A percentile compares a stretch with the other conserved stretches of the same genome.
Evolutionary conservation across 2,888 invertebrate genomes (phyloP).

Genomic region (Stenotaenia linearis): DNA sequence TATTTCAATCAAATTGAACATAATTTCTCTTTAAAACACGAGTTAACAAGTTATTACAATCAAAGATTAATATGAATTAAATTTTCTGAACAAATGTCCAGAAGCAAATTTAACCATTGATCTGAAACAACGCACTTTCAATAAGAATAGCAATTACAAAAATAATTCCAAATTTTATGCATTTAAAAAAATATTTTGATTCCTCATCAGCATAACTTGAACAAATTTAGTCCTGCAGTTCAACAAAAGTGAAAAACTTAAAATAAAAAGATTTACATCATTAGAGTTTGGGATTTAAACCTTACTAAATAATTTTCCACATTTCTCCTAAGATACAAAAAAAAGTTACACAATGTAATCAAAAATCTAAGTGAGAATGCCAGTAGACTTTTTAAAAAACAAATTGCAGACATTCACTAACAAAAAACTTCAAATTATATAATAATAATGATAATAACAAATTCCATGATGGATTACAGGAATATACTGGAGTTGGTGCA

Average conservation of each 20-base stretch:
- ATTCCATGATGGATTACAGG: neutral
- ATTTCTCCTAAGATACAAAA: neutral
- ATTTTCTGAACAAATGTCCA: neutral
- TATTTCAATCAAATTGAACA: neutral
- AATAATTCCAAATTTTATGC: neutral
- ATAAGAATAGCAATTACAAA: neutral
- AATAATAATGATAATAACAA: neutral
- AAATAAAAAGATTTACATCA: constrained; percentile 1
- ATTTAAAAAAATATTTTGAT: constrained; percentile 27
- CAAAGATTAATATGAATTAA: neutral
- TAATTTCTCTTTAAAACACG: neutral
- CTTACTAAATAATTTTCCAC: neutral
- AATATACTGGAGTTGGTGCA: neutral
- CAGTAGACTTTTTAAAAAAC: neutral
- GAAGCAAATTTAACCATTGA: neutral
- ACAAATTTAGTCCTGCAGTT: constrained; percentile 30
- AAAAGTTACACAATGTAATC: neutral
- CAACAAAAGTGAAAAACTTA: neutral
- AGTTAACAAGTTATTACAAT: neutral
- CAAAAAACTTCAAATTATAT: neutral
- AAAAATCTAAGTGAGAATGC: neutral
- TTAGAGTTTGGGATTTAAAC: neutral
- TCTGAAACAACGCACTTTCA: neutral
- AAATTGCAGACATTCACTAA: neutral
- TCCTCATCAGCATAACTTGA: constrained; percentile 32